A percentile compares a stretch with the other conserved stretches of the same genome.
Conservation (phyloP, 2,797 vertebrate genomes). For the Spinibarbus caldwelli region DNA sequence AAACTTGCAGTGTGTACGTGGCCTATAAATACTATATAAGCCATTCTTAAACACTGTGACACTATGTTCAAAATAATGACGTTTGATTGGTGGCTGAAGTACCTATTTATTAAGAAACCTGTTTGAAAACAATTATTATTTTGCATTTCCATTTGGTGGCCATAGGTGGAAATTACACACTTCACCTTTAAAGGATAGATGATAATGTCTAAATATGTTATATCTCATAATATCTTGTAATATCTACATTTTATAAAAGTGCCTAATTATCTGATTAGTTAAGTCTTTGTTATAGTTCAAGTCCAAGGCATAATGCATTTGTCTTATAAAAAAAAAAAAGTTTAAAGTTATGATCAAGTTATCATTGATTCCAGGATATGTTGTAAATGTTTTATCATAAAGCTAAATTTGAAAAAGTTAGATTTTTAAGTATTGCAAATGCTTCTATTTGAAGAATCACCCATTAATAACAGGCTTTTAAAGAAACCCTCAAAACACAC, state of each 20-base stretch:
- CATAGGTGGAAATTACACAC: background rate
- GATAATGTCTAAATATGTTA: background rate
- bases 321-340: background rate
- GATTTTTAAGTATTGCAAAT: background rate
- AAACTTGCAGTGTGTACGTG: too few relatives aligned
- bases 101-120: background rate
- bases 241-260: background rate
- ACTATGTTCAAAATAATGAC: background rate
- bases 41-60: background rate
- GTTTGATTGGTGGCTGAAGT: background rate
- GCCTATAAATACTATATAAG: background rate
- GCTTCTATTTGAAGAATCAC: background rate
- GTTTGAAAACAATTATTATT: background rate
- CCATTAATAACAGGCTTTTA: background rate
- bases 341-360: too few relatives aligned
- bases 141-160: background rate
- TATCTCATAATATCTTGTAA: background rate
- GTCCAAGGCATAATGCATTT: background rate
- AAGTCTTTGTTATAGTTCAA: background rate
- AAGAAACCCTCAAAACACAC: slow-evolving; percentile 18
- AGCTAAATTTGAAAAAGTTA: background rate
- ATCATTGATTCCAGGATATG: background rate
- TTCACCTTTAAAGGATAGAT: background rate
- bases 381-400: background rate
- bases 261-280: background rate